Percentiles rank a stretch among this genome's conserved stretches.
Evolutionary conservation across 2,113 vertebrate genomes (phyloP).

Genomic region (Formicarius rufipectus): DNA sequence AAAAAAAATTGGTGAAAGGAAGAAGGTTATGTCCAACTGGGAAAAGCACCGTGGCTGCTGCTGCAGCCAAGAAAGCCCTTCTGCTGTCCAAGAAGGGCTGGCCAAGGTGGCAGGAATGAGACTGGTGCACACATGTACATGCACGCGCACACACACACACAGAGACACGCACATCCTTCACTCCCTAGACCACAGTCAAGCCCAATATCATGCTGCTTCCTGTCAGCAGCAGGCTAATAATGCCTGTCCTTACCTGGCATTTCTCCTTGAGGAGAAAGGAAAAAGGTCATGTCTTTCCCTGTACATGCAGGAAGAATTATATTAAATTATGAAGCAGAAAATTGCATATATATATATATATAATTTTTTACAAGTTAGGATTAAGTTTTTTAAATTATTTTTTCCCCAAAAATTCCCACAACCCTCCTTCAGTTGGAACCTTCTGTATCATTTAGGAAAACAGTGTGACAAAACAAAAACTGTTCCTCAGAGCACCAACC

Average conservation of each 20-base stretch:
- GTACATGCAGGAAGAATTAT: background rate
- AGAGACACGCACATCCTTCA: no score
- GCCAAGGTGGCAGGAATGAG: background rate
- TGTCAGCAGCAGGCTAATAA: background rate
- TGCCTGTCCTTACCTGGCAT: background rate
- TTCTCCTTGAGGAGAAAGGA: background rate
- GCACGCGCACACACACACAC: fast-evolving
- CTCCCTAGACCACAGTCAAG: background rate
- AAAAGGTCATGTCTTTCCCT: background rate
- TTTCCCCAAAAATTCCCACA: background rate
- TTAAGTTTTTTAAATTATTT: no score
- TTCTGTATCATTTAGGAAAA: background rate
- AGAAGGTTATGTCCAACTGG: background rate
- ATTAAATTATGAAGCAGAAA: background rate
- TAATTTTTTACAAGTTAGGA: background rate
- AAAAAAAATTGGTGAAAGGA: background rate
- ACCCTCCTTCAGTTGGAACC: background rate
- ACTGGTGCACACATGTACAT: background rate
- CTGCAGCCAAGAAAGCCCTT: background rate
- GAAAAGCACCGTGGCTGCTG: background rate
- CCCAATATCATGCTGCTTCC: background rate
- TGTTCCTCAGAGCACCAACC: background rate
- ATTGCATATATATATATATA: background rate
- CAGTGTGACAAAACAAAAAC: background rate
- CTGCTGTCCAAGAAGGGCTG: background rate